These are phyloP conservation scores for Charaxes varanes DNA, from an alignment of 1,140 invertebrate species.

Conservation along the genomic window DNA sequence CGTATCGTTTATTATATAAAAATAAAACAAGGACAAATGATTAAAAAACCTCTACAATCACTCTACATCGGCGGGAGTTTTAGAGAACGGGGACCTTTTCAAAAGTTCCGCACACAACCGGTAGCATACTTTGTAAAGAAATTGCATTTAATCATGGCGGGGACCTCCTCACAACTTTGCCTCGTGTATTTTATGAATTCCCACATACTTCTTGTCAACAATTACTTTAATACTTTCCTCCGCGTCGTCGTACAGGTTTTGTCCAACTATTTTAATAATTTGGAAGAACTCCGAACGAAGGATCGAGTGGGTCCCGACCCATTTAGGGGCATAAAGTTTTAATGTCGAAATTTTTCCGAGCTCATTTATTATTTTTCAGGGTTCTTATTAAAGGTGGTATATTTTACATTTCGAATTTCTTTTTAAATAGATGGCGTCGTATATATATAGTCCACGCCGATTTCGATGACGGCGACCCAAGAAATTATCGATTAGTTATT, in stretches of 20 bases:
- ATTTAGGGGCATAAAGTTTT: too few species aligned
- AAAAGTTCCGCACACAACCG: constrained; percentile 52
- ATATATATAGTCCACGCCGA: too few species aligned
- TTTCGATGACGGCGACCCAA: too few species aligned
- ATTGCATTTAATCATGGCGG: constrained; percentile 67
- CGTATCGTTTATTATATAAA: too few species aligned
- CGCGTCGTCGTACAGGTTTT: constrained; percentile 37
- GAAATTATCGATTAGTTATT: too few species aligned
- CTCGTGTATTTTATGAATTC: constrained; percentile 61
- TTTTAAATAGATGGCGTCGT: too few species aligned
- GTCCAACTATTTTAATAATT: constrained; percentile 47
- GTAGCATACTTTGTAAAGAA: constrained; percentile 62
- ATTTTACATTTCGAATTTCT: too few species aligned
- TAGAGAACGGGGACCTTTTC: constrained; percentile 44
- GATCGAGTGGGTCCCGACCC: too few species aligned
- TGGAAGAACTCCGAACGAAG: constrained; percentile 11
- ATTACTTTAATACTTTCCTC: constrained; percentile 61
- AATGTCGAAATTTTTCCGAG: too few species aligned
- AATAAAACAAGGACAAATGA: too few species aligned
- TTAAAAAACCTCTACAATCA: constrained; percentile 33
- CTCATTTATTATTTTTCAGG: too few species aligned
- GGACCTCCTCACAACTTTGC: constrained; percentile 53
- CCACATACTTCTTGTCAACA: constrained; percentile 56
- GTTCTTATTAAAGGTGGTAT: too few species aligned
- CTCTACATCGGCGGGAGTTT: constrained; percentile 28